These are phyloP conservation scores for Caerostris extrusa DNA, from an alignment of 1,140 invertebrate species.

Conservation along the genomic window DNA sequence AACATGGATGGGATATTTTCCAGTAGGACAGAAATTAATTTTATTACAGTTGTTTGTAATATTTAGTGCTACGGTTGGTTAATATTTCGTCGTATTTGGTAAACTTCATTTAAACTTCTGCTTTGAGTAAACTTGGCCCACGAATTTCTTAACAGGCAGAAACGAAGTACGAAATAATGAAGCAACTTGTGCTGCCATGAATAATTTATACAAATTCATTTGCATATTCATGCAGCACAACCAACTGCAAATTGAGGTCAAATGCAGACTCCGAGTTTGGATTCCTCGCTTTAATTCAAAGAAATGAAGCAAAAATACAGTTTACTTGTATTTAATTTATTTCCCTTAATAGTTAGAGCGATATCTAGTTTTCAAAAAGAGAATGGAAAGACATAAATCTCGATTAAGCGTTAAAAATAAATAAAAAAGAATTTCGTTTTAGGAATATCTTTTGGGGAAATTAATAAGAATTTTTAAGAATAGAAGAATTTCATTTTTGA, in stretches of 20 bases:
- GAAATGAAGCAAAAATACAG: too few species aligned
- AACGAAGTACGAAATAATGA: slow-evolving; percentile 6
- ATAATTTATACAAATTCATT: slow-evolving; percentile 8
- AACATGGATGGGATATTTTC: not conserved
- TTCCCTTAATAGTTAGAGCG: too few species aligned
- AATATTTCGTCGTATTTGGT: not conserved
- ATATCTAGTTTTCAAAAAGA: too few species aligned
- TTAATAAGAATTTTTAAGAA: too few species aligned
- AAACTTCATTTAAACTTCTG: slow-evolving; percentile 9
- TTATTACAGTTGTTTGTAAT: slow-evolving; percentile 6
- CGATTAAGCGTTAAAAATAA: too few species aligned
- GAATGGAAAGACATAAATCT: too few species aligned
- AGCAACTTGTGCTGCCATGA: slow-evolving; percentile 21
- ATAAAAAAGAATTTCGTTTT: too few species aligned
- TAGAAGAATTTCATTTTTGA: too few species aligned
- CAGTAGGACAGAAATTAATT: not conserved
- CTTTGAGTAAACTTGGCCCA: not conserved
- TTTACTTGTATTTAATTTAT: too few species aligned
- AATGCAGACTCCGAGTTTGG: not conserved
- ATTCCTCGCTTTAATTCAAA: not conserved
- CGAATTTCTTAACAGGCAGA: not conserved
- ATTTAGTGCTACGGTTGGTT: not conserved
- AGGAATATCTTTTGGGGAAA: too few species aligned
- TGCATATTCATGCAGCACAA: not conserved
- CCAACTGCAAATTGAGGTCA: not conserved